phyloP scores from a whole-genome alignment of 2,888 invertebrate genomes.

The Dasysyrphus albostriatus region DNA sequence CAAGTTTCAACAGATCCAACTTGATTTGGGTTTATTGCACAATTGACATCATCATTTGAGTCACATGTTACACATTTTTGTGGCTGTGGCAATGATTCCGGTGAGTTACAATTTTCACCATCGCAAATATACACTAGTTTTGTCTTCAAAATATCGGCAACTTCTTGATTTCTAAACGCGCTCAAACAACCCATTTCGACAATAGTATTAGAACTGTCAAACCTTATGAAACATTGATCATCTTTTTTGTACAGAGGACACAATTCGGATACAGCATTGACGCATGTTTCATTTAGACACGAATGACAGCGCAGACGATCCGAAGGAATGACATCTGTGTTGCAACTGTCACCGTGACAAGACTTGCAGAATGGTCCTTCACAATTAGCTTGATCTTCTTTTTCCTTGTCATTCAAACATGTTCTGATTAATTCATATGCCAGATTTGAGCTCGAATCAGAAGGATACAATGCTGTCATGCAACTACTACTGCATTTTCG shows the following conservation, averaged over 20 bases:
- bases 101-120: constrained; percentile 79
- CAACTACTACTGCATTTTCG: constrained; percentile 80
- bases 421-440: constrained; percentile 80
- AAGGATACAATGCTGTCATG: constrained; percentile 80
- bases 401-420: constrained; percentile 81
- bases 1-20: constrained; percentile 78
- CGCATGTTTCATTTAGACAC: constrained; percentile 79
- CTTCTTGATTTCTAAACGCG: constrained; percentile 79
- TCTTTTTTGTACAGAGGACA: constrained; percentile 79
- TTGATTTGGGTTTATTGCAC: constrained; percentile 78
- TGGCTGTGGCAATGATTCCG: constrained; percentile 66
- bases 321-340: constrained; percentile 77
- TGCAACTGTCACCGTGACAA: constrained; percentile 78
- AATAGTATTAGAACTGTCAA: constrained; percentile 78
- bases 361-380: constrained; percentile 77
- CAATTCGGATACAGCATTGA: constrained; percentile 72
- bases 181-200: constrained; percentile 80
- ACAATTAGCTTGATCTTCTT: constrained; percentile 78
- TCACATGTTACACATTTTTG: constrained; percentile 79
- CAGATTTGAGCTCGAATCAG: constrained; percentile 76
- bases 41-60: constrained; percentile 78
- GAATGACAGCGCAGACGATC: constrained; percentile 78
- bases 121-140: constrained; percentile 80
- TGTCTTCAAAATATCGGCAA: constrained; percentile 79
- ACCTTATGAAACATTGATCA: constrained; percentile 79